These are phyloP conservation scores for Hemicentrotus pulcherrimus DNA, from an alignment of 35 echinoderm and acorn worm genomes.

Conservation along the genomic window DNA sequence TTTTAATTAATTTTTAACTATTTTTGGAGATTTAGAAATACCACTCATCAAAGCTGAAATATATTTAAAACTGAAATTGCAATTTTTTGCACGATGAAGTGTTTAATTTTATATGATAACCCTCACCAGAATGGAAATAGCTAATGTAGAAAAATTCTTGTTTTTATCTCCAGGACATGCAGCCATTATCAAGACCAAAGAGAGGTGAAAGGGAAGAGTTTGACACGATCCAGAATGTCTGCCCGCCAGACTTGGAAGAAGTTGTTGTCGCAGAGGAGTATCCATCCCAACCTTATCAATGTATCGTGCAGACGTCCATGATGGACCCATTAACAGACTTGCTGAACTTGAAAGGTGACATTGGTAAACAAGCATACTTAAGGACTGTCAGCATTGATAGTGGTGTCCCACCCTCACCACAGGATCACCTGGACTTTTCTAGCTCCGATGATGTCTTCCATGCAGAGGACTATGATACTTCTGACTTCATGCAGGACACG, in stretches of 20 bases:
- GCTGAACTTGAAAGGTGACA: neutral
- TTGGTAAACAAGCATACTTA: neutral
- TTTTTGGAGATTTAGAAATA: too few species aligned
- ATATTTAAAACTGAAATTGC: too few species aligned
- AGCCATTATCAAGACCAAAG: neutral
- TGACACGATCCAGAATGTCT: neutral
- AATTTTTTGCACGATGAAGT: too few species aligned
- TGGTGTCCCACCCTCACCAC: conserved; percentile 31
- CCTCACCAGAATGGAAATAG: too few species aligned
- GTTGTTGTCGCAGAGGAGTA: neutral
- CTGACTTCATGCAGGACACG: neutral
- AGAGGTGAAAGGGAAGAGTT: neutral
- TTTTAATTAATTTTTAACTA: neutral
- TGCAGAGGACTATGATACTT: neutral
- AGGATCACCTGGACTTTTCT: neutral
- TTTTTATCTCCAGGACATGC: neutral
- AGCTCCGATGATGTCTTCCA: conserved; percentile 40
- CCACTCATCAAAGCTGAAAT: too few species aligned
- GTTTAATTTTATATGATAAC: too few species aligned
- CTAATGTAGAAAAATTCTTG: neutral
- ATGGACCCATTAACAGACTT: neutral
- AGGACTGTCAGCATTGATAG: conserved; percentile 26
- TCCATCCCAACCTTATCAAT: conserved; percentile 15
- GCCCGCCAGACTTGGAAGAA: neutral
- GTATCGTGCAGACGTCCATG: neutral